Base-by-base conservation (phyloP, 2,888 invertebrate genomes). In the Lycophotia porphyrea region DNA sequence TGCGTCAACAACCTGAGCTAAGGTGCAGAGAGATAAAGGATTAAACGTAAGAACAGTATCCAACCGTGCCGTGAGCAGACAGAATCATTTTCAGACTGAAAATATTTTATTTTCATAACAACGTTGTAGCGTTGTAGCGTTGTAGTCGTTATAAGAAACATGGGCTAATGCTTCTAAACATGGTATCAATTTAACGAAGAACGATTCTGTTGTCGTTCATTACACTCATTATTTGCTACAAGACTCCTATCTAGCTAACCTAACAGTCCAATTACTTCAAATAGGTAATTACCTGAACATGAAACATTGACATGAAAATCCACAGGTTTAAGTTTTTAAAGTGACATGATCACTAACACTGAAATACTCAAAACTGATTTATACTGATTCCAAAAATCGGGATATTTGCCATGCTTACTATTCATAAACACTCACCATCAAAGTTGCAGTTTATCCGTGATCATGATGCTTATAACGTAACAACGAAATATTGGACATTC, bases 1-100 rank as follows among this genome's bases (percentile, higher is more conserved):
- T 66, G 49, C 71, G 76, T 83, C 84, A 76, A 61, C 75, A 71
- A 64, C 24, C n/a, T 66, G 9, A 34, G 55, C 21, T 11, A 21
- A 81, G 74, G 36, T 64, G 44, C 44, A 60, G 49, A 67, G 39
- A 58, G 49, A 63, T 71, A 71, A 44, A 76, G 58, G 21, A 67
- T 67, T 18, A 58, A 49, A 49, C 24, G 42, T 58, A 60, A 31
- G 34, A 69, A 55, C 39, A 61, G 36, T 31, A 18, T 42, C n/a
- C 21, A 47, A 36, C 27, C 8, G 27, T 70, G n/a, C 27, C 47
- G 78, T 42, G 55, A 42, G 15, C 42, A 34, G 21, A 64, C 27
- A 27, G 5, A 64, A 58, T 27, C 27, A 55, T 27, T 34, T 55
- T 58, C 47, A 49, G 21, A 31, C 15, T 2, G n/a, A 78, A 76